Evolutionary conservation across 1,140 invertebrate genomes (phyloP), one percentile per base, ranked within the genome.

Genomic region (Dufourea novaeangliae): DNA sequence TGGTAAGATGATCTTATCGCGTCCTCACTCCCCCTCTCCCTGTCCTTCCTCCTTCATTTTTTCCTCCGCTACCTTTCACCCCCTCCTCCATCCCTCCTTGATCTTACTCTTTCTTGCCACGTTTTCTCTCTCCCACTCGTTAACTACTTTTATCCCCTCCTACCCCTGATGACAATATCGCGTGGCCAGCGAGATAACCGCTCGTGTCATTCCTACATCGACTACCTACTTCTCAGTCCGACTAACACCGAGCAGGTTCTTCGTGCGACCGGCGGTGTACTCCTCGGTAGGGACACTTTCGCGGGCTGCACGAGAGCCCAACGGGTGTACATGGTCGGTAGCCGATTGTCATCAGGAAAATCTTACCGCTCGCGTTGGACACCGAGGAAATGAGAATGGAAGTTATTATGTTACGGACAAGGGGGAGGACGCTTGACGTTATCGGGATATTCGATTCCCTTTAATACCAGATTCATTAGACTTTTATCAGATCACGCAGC

Each of bases 181-280:
- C 92, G 92, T 92, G 92, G 92, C 89, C 84, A 84, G 86, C 91
- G 85, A 92, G 91, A 92, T 92, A 92, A 91, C 92, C 89, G 86
- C 87, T 90, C 91, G 89, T 92, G 91, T 92, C 92, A 92, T 92
- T 92, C 88, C 88, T 89, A 89, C 91, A 91, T 92, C 89, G 88
- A 91, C 82, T 82, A 84, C 82, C 82, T 83, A 83, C 81, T 83
- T 83, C 82, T 83, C 61, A 67, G 82, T 81, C 69, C 75, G 76
- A 79, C 80, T 67, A 83, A 61, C 78, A 69, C 78, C 57, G 54
- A 29, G 59, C 27, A 12, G 71, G 71, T 56, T 64, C 61, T 29
- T 69, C 64, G 57, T 67, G 71, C 20, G 79, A 64, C 79, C 81
- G 74, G 73, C 81, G 74, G 73, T 75, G 76, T 56, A 76, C 63